A percentile compares a stretch with the other conserved stretches of the same genome.
phyloP scores from a whole-genome alignment of 2,113 vertebrate species.

The Charina bottae region DNA sequence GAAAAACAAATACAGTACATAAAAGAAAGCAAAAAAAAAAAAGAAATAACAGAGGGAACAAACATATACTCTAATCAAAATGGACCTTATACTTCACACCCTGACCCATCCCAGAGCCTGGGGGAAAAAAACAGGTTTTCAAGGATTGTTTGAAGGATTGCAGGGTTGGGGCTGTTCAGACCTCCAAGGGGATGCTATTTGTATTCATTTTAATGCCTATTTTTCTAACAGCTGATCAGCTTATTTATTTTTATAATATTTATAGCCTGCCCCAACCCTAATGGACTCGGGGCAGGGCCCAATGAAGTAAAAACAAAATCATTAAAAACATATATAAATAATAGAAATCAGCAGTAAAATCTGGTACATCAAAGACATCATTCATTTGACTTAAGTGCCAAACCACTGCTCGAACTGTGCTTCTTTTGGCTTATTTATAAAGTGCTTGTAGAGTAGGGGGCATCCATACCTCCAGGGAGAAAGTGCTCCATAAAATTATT shows the following conservation, averaged over 20 bases:
- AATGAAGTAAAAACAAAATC: background rate
- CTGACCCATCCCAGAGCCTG: background rate
- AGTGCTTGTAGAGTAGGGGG: background rate
- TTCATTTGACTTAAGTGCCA: background rate
- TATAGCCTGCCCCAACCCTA: background rate
- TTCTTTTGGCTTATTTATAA: background rate
- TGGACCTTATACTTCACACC: background rate
- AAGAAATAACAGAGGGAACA: background rate
- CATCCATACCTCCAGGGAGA: background rate
- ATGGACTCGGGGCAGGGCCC: background rate
- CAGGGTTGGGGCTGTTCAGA: background rate
- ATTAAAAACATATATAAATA: background rate
- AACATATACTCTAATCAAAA: background rate
- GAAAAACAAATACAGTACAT: background rate
- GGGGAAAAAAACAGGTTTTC: background rate
- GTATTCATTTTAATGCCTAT: fast-evolving
- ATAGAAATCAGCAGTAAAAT: background rate
- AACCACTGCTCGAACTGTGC: background rate
- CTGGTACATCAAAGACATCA: background rate
- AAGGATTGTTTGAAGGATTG: background rate
- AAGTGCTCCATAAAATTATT: background rate
- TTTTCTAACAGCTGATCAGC: background rate
- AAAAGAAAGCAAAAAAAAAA: background rate
- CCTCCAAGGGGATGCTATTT: background rate
- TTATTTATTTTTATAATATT: background rate